Evolutionary conservation across 2,888 invertebrate species (phyloP).

Genomic region (Mythimna albipuncta): DNA sequence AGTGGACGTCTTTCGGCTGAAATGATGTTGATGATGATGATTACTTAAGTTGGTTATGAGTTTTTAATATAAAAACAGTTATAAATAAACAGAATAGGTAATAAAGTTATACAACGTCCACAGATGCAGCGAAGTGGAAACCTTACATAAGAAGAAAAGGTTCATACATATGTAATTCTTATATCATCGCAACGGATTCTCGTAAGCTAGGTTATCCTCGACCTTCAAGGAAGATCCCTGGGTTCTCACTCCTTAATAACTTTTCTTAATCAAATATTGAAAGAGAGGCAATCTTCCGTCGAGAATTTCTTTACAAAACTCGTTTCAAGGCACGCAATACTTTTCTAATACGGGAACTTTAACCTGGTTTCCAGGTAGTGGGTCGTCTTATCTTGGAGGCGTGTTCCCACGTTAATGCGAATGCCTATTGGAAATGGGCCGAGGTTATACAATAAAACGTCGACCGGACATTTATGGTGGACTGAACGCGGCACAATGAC

Average conservation of each 20-base stretch:
- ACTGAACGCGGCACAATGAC: constrained; percentile 38
- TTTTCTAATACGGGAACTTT: constrained; percentile 66
- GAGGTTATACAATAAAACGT: constrained; percentile 55
- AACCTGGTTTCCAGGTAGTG: constrained; percentile 61
- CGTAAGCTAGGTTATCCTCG: constrained; percentile 1
- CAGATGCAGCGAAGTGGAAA: constrained; percentile 20
- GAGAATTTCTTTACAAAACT: constrained; percentile 20
- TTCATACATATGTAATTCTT: constrained; percentile 29
- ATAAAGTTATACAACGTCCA: constrained; percentile 24
- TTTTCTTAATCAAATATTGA: constrained; percentile 39
- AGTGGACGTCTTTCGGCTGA: no score
- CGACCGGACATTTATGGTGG: constrained; percentile 50
- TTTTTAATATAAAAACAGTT: no score
- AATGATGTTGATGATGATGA: no score
- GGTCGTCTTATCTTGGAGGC: constrained; percentile 65
- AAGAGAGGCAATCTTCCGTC: constrained; percentile 22
- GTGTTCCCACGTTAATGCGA: constrained; percentile 55
- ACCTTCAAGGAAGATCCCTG: constrained; percentile 6
- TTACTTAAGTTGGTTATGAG: no score
- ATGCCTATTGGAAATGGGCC: constrained; percentile 52
- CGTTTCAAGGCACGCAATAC: constrained; percentile 22
- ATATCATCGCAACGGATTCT: constrained; percentile 7
- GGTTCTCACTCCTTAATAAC: constrained; percentile 15
- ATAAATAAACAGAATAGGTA: no score
- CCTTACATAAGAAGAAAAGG: constrained; percentile 32